phyloP scores from a whole-genome alignment of 2,888 invertebrate genomes.

The Lymantria dispar region DNA sequence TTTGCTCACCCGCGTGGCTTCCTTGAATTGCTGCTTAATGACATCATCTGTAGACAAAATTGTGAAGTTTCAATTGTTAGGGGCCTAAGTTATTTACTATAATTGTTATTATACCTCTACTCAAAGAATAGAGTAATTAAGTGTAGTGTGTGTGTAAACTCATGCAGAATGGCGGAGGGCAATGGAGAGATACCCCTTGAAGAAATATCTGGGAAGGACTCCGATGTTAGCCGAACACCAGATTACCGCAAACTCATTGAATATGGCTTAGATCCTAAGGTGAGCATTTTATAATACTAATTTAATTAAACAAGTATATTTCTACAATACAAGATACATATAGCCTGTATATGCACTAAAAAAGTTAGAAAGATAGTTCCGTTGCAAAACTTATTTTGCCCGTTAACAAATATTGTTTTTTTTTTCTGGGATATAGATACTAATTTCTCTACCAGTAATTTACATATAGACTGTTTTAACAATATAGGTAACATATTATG shows the following conservation, averaged over 20 bases:
- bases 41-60: slow-evolving; percentile 69
- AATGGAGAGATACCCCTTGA: slow-evolving; percentile 92
- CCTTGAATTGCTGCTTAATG: slow-evolving; percentile 67
- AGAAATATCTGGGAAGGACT: slow-evolving; percentile 86
- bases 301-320: not conserved
- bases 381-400: not conserved
- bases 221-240: slow-evolving; percentile 89
- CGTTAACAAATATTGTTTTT: too few species aligned
- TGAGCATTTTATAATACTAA: slow-evolving; percentile 48
- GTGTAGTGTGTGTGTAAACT: slow-evolving; percentile 72
- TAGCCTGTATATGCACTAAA: not conserved
- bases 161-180: slow-evolving; percentile 90
- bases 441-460: too few species aligned
- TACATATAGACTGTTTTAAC: too few species aligned
- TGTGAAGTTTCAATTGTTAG: slow-evolving; percentile 46
- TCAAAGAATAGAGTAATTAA: slow-evolving; percentile 31
- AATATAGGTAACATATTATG: too few species aligned
- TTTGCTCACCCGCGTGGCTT: slow-evolving; percentile 66
- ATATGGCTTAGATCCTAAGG: slow-evolving; percentile 97
- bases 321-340: not conserved
- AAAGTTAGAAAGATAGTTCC: not conserved
- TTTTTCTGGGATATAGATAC: too few species aligned
- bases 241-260: slow-evolving; percentile 97
- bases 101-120: slow-evolving; percentile 30
- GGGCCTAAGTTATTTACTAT: slow-evolving; percentile 30